Base-by-base conservation (phyloP, 2,888 invertebrate species). In the Muschampia plurimacula region DNA sequence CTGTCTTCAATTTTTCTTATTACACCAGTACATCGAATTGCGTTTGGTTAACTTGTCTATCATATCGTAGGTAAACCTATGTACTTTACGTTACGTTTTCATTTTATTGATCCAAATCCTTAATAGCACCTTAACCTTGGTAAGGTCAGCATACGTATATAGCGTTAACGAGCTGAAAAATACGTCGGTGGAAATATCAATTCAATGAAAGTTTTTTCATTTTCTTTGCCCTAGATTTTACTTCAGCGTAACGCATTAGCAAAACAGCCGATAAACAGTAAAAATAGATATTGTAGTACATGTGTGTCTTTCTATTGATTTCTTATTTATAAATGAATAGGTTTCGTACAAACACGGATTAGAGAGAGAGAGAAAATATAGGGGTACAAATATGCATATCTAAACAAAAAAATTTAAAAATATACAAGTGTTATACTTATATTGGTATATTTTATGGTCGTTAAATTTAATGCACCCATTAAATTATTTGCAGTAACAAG, bases 151-250 rank as follows among this genome's bases (percentile, higher is more conserved):
- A 9, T 44, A 39, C 44, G n/a, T n/a, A n/a, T n/a, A n/a, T n/a
- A 8, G 9, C 44, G 5, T 44, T 44, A 44, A 4, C 44, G 4
- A 8, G 8, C 44, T 44, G 44, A 44, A 44, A 49, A 49, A 49
- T 49, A 49, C n/a, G n/a, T 49, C n/a, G n/a, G 4, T 15, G 9
- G 15, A 15, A 49, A n/a, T 49, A 49, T n/a, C n/a, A 49, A 4
- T 49, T 15, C 49, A 49, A 49, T 49, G 49, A 49, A 49, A 49
- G 49, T 49, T 49, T 49, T 49, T 49, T 49, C 49, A 49, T 49
- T 49, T 49, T 49, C 49, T n/a, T 49, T 15, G 49, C n/a, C 49
- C 49, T 6, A n/a, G 49, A 46, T 46, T 46, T 13, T 46, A 9
- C 41, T 5, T 3, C 13, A 46, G 13, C 46, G 13, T 13, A 13